Conservation (phyloP, 2,797 vertebrate genomes). For the Rousettus madagascariensis region DNA sequence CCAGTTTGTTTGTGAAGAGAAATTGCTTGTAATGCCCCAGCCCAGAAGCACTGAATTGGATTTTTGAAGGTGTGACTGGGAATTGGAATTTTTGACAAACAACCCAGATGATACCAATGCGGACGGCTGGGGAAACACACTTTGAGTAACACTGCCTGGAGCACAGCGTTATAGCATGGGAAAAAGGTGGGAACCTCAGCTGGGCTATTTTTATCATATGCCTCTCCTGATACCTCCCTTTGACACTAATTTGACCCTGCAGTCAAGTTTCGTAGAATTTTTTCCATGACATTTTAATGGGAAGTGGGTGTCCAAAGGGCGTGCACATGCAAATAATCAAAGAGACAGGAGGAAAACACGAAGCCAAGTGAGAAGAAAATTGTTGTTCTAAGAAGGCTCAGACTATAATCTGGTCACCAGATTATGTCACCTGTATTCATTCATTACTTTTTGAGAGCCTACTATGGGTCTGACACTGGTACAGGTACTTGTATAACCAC, state of each 20-base stretch:
- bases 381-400: neutral
- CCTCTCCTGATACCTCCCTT: neutral
- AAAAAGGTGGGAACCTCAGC: slow-evolving; percentile 2
- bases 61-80: neutral
- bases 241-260: slow-evolving; percentile 26
- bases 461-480: neutral
- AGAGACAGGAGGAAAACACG: neutral
- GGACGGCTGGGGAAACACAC: neutral
- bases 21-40: neutral
- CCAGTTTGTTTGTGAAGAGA: neutral
- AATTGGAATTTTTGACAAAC: slow-evolving; percentile 42
- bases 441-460: neutral
- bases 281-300: slow-evolving; percentile 51
- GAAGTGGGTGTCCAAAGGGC: slow-evolving; percentile 20
- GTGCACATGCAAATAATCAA: neutral
- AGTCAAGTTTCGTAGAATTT: slow-evolving; percentile 42
- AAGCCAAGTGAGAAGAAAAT: neutral
- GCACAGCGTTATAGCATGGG: neutral
- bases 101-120: neutral
- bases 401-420: neutral
- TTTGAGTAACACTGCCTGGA: neutral
- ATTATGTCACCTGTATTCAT: neutral
- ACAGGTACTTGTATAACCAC: neutral
- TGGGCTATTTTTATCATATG: slow-evolving; percentile 30
- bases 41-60: neutral